Evolutionary conservation across 1,140 invertebrate species (phyloP), one percentile per base, ranked within the genome.

Genomic region (Lethrus apterus): DNA sequence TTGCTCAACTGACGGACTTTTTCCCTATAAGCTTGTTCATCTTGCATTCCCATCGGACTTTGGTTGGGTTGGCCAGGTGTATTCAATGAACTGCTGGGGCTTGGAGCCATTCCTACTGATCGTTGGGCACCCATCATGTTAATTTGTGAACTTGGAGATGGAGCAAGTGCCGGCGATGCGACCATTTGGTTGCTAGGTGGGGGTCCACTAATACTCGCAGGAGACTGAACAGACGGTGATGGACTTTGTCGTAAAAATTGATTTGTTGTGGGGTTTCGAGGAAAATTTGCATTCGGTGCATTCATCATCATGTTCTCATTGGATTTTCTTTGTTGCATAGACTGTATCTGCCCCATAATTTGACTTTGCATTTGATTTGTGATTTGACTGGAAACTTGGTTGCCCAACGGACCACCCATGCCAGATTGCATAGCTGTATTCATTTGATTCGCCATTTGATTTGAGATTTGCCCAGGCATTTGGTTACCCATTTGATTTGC

Each of bases 1-100:
- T 92, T 93, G 56, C 84, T 89, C 3, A 96, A 71, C 60, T 94
- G 88, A 20, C 87, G 78, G 26, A 95, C 83, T 70, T 95, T 96
- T 55, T 95, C 92, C 44, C 89, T 69, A 59, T 95, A 96, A 1
- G 84, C 81, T 38, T 88, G 86, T 57, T 95, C 91, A 56, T 95
- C 91, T 64, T 78, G 67, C 57, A 66, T 60, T 26, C 0, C 74
- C 36, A 82, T 74, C 0, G 83, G 83, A 68, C 83, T 84, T 10
- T 83, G 80, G 1, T 76, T 80, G 1, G 79, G 78, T 15, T 83
- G 81, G 19, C 81, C 80, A 0, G 85, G 87, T 19, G 84, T 91
- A 64, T 92, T 89, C 4, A 90, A 69, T 0, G 84, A 84, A 29
- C 80, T 79, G 43, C 82, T 84, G 2, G 87, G 87, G 42, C 86